A percentile compares a stretch with the other conserved stretches of the same genome.
These are phyloP conservation scores for Drosophila mayaguana DNA, from an alignment of 2,888 invertebrate species.

Conservation along the genomic window DNA sequence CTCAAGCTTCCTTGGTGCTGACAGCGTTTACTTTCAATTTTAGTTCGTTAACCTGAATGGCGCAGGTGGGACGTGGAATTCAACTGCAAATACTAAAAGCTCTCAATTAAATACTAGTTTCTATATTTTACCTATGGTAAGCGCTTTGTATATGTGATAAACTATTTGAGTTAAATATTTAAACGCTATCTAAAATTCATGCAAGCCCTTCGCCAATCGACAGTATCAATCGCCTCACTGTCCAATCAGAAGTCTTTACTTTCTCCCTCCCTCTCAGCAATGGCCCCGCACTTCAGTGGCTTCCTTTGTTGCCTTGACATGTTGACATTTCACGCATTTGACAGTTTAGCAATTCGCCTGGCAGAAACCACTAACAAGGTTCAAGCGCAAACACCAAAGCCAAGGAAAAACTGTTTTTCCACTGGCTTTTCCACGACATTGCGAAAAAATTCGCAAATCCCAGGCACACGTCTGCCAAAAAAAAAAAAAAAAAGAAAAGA, in stretches of 20 bases:
- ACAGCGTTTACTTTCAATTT: constrained; percentile 5
- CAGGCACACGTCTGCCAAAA: constrained; percentile 56
- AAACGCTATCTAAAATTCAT: background rate
- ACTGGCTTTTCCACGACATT: constrained; percentile 73
- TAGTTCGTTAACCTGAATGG: background rate
- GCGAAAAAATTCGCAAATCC: constrained; percentile 76
- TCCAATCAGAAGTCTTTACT: constrained; percentile 36
- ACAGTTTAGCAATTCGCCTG: constrained; percentile 72
- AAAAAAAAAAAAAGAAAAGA: constrained; percentile 36
- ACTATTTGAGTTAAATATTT: background rate
- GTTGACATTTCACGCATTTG: constrained; percentile 79
- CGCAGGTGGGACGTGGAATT: background rate
- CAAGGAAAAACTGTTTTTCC: constrained; percentile 77
- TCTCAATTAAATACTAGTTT: no score
- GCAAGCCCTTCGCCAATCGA: background rate
- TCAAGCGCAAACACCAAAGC: constrained; percentile 61
- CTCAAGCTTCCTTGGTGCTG: constrained; percentile 2
- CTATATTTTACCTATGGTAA: no score
- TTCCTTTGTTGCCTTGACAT: constrained; percentile 50
- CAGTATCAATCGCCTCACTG: constrained; percentile 13
- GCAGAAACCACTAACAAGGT: constrained; percentile 75
- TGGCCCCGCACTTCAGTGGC: background rate
- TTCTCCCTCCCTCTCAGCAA: background rate
- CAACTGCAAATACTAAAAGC: background rate
- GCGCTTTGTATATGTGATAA: no score